Conservation (phyloP, 30 jellyfish, hydroid and myxozoan species). For the Catostylus mosaicus region DNA sequence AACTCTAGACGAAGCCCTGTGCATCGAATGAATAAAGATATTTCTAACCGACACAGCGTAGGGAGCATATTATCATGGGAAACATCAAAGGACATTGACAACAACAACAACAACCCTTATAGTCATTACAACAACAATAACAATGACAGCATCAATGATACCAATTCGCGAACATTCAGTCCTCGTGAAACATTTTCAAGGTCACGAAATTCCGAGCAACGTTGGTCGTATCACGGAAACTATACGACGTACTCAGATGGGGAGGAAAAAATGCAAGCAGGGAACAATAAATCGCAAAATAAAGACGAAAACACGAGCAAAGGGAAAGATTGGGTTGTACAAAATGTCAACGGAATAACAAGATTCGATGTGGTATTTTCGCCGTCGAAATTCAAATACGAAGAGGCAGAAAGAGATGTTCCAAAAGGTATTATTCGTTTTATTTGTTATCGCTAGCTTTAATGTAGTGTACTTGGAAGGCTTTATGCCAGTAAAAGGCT, state of each 20-base stretch:
- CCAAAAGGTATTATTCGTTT: slow-evolving; percentile 22
- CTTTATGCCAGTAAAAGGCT: too few relatives aligned
- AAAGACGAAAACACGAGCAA: slow-evolving; percentile 20
- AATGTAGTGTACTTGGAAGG: too few relatives aligned
- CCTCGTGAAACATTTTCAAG: neutral
- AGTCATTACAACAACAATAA: neutral
- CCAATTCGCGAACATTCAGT: neutral
- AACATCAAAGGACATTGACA: slow-evolving; percentile 28
- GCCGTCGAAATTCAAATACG: slow-evolving; percentile 34
- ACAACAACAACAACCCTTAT: neutral
- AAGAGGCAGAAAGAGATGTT: slow-evolving; percentile 22
- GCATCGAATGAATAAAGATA: neutral
- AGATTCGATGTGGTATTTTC: slow-evolving; percentile 80
- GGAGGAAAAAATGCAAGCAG: neutral
- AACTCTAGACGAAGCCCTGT: neutral
- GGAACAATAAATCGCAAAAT: neutral
- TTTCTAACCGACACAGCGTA: slow-evolving; percentile 23
- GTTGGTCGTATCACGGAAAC: slow-evolving; percentile 8
- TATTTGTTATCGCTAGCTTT: too few relatives aligned
- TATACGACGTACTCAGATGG: slow-evolving; percentile 8
- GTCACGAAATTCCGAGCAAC: neutral
- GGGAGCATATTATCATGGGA: slow-evolving; percentile 67
- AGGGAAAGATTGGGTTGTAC: slow-evolving; percentile 59
- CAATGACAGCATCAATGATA: neutral
- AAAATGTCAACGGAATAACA: slow-evolving; percentile 63